phyloP scores from a whole-genome alignment of 92 coral and sea anemone species.

The Palythoa grandis region DNA sequence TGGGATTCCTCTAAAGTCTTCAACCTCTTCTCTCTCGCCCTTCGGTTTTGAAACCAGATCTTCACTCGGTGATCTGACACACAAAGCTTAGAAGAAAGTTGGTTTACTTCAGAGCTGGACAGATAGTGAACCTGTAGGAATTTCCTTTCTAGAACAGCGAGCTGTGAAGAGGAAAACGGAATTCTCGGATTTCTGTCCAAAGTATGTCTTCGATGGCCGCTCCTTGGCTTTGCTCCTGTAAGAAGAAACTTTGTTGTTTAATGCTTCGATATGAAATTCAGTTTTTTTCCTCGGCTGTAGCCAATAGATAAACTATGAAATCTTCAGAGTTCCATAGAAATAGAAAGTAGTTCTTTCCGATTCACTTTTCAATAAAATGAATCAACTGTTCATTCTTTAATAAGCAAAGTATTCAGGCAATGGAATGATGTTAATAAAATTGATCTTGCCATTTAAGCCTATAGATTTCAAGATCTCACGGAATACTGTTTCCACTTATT shows the following conservation, averaged over 20 bases:
- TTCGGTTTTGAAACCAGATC: conserved; percentile 97
- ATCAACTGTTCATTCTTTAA: too few species aligned
- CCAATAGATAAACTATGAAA: too few species aligned
- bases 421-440: too few species aligned
- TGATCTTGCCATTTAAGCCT: too few species aligned
- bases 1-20: conserved; percentile 1
- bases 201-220: conserved; percentile 77
- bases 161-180: conserved; percentile 88
- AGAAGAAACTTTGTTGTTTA: background rate
- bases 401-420: too few species aligned
- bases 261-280: background rate
- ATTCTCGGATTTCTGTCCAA: conserved; percentile 96
- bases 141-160: conserved; percentile 87
- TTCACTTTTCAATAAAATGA: too few species aligned
- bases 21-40: conserved; percentile 90
- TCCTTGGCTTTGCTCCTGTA: conserved; percentile 85
- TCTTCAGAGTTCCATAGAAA: too few species aligned
- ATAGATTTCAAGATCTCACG: too few species aligned
- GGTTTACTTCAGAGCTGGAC: conserved; percentile 87
- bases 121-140: conserved; percentile 87
- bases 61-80: conserved; percentile 93
- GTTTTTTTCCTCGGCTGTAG: background rate
- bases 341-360: too few species aligned
- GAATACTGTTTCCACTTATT: too few species aligned
- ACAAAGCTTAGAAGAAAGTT: conserved; percentile 74